Base-by-base conservation (phyloP, 2,113 vertebrate species). In the Rhegmatorhina hoffmannsi region DNA sequence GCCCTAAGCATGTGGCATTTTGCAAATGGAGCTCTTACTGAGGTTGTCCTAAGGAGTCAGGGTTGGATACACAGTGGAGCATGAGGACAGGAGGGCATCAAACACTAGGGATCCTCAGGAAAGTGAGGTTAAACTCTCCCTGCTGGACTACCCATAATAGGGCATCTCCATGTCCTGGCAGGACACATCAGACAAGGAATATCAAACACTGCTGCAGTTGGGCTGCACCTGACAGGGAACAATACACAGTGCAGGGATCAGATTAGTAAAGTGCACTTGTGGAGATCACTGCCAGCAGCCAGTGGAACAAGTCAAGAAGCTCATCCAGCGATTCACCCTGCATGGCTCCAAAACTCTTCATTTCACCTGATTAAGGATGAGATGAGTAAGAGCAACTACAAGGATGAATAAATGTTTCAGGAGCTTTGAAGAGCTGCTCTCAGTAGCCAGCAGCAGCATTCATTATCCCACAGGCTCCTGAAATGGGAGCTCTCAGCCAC, bases 361-460 rank as follows among this genome's bases (percentile, higher is more conserved):
- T 66, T 90, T 83, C 28, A 31, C 63, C 85, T 81, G 76, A 59
- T 26, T 52, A 18, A 49, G 52, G 75, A 84, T 7, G 55, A 73
- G 85, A 26, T 66, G 76, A 92, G 33, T 69, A 80, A 95, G 53
- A 93, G 46, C 44, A 73, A 50, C 77, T 34, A 8, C 25, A 26
- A 50, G 49, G 72, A 50, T 25, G 67, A 93, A 83, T 47, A 72
- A 94, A 73, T 50, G 44, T 49, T 66, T 49, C 4, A 23, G 46
- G 43, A 88, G 67, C 66, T 92, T 76, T 88, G 90, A 69, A 90
- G 85, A 90, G 44, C 36, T 88, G 49, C 58, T 76, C 34, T 85
- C 2, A 1, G 46, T 6, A 73, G 76, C 31, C 49, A 91, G 81
- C n/a, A 87, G 58, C 3, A 5, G 2, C 75, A 53, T 68, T 64